Conservation (phyloP, 37 sponge, comb jelly and placozoan genomes). For the Halisarca cf. caerulea region DNA sequence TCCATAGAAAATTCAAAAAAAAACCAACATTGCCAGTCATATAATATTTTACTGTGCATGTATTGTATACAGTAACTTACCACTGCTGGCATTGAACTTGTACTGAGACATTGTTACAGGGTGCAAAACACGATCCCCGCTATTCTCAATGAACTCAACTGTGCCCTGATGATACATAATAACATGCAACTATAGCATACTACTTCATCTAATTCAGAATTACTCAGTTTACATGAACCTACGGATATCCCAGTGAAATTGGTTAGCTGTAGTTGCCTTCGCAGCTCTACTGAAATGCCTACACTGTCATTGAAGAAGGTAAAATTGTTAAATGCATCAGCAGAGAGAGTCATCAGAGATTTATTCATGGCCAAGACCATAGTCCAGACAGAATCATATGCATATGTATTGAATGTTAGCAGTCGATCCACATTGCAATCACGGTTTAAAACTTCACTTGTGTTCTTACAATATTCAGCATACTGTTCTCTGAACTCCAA, state of each 20-base stretch:
- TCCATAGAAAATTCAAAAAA: too few relatives aligned
- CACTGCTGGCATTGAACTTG: not conserved
- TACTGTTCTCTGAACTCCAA: not conserved
- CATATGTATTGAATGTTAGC: not conserved
- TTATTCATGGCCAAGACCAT: not conserved
- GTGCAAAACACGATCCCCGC: not conserved
- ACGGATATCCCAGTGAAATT: conserved; percentile 15
- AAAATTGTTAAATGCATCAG: not conserved
- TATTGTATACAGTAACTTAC: too few relatives aligned
- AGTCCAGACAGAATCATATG: not conserved
- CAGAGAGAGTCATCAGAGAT: not conserved
- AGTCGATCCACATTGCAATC: not conserved
- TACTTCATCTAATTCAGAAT: too few relatives aligned
- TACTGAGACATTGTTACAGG: not conserved
- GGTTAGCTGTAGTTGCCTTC: not conserved
- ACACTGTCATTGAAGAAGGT: not conserved
- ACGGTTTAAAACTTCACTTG: not conserved
- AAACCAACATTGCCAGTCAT: too few relatives aligned
- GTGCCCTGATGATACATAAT: not conserved
- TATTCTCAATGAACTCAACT: not conserved
- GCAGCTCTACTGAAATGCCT: not conserved
- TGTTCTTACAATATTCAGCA: not conserved
- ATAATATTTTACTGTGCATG: too few relatives aligned
- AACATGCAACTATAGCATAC: too few relatives aligned
- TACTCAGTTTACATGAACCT: not conserved